Evolutionary conservation across 2,113 vertebrate species (phyloP), one percentile per base, ranked within the genome.

Genomic region (Callocephalon fimbriatum): DNA sequence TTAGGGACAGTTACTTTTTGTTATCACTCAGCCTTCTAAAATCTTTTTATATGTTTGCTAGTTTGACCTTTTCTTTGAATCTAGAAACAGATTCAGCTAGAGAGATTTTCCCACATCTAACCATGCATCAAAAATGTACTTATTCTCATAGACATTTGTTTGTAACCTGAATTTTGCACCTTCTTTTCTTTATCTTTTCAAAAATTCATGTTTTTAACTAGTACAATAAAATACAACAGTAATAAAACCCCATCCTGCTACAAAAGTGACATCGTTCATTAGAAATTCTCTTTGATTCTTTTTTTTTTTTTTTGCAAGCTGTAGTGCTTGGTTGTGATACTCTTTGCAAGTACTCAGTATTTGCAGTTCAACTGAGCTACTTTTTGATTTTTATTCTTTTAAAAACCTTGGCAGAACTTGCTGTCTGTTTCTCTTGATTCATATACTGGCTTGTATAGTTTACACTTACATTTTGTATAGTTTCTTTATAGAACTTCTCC

Each of bases 241-340:
- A 78, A 68, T 50, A 88, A 86, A 89, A 78, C 2, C 16, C 25
- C 27, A 86, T 65, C 21, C 23, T 71, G 27, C 71, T 84, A 82
- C 44, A 59, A 23, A 90, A 92, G 25, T 83, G 93, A 86, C 92
- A 92, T 48, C 62, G 58, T 91, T 88, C 38, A 61, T 94, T 76
- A 87, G 45, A 85, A 88, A 97, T 96, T 96, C 83, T 59, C 48
- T 96, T 94, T 97, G 80, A 73, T 91, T 94, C 78, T 48, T 88
- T 66, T 20, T 13, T 54, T 20, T 13, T 54, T 56, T n/a, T 56
- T n/a, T 58, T 58, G 19, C 32, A n/a, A n/a, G 32, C 32, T 13
- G 20, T 90, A 86, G 53, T 77, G n/a, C 32, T 91, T 77, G 44
- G 54, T 90, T 93, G 63, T 91, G 86, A 50, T 93, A 80, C 78